Percentiles rank a stretch among this genome's conserved stretches.
Evolutionary conservation across 2,113 vertebrate species (phyloP).

Genomic region (Sigmodon hispidus): DNA sequence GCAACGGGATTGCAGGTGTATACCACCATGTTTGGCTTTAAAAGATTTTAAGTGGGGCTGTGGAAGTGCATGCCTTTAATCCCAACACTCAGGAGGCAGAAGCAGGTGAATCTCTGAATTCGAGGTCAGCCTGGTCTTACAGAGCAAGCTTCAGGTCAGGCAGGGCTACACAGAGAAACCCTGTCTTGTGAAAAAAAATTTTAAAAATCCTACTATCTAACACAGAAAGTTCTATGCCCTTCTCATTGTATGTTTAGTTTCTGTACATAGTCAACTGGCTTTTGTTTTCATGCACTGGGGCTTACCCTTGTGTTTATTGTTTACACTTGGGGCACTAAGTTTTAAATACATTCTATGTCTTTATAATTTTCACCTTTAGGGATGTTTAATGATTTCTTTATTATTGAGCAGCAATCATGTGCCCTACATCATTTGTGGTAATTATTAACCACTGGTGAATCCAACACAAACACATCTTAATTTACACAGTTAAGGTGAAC

Average conservation of each 20-base stretch:
- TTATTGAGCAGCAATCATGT: background rate
- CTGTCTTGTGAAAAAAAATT: background rate
- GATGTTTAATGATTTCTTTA: slow-evolving; percentile 45
- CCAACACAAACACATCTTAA: slow-evolving; percentile 10
- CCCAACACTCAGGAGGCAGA: background rate
- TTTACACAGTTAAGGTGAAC: background rate
- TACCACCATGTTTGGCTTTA: background rate
- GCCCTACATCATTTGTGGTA: slow-evolving; percentile 13
- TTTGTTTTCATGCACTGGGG: background rate
- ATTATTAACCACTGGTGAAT: slow-evolving; percentile 33
- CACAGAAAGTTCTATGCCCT: background rate
- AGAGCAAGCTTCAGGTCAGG: too few relatives aligned
- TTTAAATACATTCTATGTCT: background rate
- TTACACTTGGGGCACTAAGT: background rate
- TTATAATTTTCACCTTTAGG: background rate
- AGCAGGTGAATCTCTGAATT: background rate
- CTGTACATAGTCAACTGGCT: background rate
- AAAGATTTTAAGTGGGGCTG: background rate
- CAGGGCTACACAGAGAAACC: background rate
- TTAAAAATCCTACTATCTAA: background rate
- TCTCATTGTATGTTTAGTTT: background rate
- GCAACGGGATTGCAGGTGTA: background rate
- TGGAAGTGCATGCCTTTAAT: background rate
- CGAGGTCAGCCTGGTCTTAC: background rate
- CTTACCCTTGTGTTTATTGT: background rate